phyloP scores from a whole-genome alignment of 2,797 vertebrate genomes.

The Vespertilio murinus region DNA sequence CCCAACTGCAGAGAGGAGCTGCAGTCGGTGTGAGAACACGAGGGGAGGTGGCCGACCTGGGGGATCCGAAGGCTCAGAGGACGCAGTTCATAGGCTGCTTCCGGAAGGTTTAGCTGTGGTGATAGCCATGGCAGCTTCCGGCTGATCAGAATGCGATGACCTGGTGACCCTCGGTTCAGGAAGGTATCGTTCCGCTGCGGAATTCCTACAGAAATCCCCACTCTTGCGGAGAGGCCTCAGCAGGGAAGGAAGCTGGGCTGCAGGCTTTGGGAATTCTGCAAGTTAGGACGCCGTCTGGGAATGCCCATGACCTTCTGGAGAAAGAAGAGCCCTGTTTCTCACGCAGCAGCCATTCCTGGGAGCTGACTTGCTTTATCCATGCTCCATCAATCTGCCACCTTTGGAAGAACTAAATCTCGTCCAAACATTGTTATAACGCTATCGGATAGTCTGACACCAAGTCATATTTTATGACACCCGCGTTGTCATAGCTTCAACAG shows the following conservation, averaged over 20 bases:
- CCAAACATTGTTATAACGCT: constrained; percentile 71
- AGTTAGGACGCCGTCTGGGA: constrained; percentile 57
- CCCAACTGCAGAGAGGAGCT: background rate
- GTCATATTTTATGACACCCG: constrained; percentile 69
- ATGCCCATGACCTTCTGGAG: constrained; percentile 44
- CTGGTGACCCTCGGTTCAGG: background rate
- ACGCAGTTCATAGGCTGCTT: background rate
- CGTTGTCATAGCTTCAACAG: constrained; percentile 64
- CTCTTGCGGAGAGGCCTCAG: background rate
- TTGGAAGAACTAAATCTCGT: constrained; percentile 68
- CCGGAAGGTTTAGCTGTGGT: background rate
- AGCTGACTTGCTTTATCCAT: constrained; percentile 72
- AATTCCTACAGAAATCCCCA: constrained; percentile 42
- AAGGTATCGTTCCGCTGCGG: background rate
- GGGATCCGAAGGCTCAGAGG: background rate
- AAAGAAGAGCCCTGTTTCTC: constrained; percentile 65
- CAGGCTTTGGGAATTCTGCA: constrained; percentile 17
- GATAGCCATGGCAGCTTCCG: background rate
- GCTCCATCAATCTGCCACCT: constrained; percentile 80
- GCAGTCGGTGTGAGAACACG: background rate
- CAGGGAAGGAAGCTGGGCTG: constrained; percentile 4
- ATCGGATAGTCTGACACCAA: constrained; percentile 68
- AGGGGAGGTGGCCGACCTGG: background rate
- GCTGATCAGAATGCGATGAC: constrained; percentile 13
- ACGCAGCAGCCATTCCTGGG: constrained; percentile 50